Evolutionary conservation across 2,113 vertebrate species (phyloP), one percentile per base, ranked within the genome.

Genomic region (Neofelis nebulosa): DNA sequence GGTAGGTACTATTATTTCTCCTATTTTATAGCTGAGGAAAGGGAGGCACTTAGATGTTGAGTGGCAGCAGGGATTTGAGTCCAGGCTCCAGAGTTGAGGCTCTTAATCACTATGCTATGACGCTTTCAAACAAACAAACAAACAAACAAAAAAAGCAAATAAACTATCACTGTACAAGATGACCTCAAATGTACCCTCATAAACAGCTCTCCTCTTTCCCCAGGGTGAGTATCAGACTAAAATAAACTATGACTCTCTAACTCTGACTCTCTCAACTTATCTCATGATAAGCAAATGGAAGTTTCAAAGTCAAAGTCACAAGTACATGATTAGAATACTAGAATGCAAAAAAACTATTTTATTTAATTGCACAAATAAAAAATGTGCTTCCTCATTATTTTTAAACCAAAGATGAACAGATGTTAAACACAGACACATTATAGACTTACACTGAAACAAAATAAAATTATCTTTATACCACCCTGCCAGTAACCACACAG

Each of bases 221-320:
- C 1, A 41, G 23, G 16, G 13, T 57, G 38, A 94, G 55, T 33
- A 63, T 36, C 38, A 52, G 52, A 85, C 73, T 71, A 93, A 84
- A 89, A 88, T 89, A 88, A 84, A 89, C 80, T 9, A 52, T 50
- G 25, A 86, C 65, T 79, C 38, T 50, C 38, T 38, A n/a, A 36
- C 41, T 45, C 73, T 80, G n/a, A 90, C 61, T 94, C 50, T 84
- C 38, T 74, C 41, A 92, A 89, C n/a, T 91, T 91, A 93, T 25
- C 33, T 95, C 57, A 79, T 83, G 76, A 55, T 36, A 97, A 92
- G 69, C 27, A 80, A 96, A 69, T 68, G 23, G 61, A 41, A 95
- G 86, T 74, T 90, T 41, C 91, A 92, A 91, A 94, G 48, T 89
- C 55, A 91, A 86, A 85, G 45, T 93, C 69, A 92, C 74, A 90